Conservation (phyloP, 2,113 vertebrate genomes). For the Scomber scombrus region DNA sequence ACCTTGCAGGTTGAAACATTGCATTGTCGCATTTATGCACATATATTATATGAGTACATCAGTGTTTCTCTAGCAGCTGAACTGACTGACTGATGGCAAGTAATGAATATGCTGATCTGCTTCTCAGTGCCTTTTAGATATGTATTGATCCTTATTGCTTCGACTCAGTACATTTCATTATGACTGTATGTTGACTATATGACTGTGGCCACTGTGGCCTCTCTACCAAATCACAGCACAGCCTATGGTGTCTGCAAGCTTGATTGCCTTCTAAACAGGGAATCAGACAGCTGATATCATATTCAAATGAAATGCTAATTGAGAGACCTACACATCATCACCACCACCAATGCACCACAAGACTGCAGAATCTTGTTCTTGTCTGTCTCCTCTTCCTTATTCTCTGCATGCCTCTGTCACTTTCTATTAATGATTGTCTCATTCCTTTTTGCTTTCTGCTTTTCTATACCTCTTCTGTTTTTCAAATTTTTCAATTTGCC, state of each 20-base stretch:
- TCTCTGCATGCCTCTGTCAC: background rate
- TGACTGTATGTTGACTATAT: background rate
- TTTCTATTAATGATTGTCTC: background rate
- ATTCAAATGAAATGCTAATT: conserved; percentile 56
- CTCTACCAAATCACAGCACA: background rate
- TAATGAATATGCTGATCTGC: no score
- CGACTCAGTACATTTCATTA: background rate
- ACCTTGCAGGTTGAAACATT: no score
- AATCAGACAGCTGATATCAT: conserved; percentile 40
- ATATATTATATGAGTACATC: no score
- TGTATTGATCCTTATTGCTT: no score
- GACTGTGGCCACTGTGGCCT: background rate
- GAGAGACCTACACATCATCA: conserved; percentile 39
- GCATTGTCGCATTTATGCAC: no score
- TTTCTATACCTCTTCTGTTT: background rate
- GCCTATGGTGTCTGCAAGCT: background rate
- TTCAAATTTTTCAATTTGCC: conserved; percentile 11
- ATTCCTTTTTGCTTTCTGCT: background rate
- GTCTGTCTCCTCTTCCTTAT: background rate
- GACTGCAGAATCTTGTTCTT: conserved; percentile 5
- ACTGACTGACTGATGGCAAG: no score
- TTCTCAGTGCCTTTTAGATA: no score
- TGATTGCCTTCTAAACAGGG: conserved; percentile 20
- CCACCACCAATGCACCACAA: conserved; percentile 25
- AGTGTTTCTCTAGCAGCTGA: no score